phyloP scores from a whole-genome alignment of 1,140 invertebrate genomes.

The Phortica variegata region DNA sequence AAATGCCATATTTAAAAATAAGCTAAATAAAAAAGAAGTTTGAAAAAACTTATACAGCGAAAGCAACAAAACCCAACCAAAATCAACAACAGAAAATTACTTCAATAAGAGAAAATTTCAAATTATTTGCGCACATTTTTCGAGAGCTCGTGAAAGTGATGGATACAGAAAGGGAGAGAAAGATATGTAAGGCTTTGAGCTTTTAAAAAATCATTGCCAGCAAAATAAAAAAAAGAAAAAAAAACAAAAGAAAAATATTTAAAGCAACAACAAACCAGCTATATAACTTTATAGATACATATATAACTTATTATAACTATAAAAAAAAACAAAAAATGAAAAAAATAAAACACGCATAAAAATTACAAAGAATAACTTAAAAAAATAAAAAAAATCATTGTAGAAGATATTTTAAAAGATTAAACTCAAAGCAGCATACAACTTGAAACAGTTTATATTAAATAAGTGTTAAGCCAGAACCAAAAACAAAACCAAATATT shows the following conservation, averaged over 20 bases:
- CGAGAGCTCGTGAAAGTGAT: too few species aligned
- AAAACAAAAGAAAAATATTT: conserved; percentile 22
- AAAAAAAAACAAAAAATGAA: conserved; percentile 36
- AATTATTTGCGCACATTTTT: too few species aligned
- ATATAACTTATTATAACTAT: conserved; percentile 49
- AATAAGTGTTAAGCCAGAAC: conserved; percentile 41
- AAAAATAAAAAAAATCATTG: conserved; percentile 18
- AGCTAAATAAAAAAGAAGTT: too few species aligned
- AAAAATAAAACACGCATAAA: not conserved
- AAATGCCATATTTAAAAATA: not conserved
- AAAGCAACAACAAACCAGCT: too few species aligned
- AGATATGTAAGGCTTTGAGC: conserved; percentile 27
- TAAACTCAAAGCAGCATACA: conserved; percentile 3
- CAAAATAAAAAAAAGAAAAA: not conserved
- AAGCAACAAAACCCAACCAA: conserved; percentile 22
- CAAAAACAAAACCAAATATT: conserved; percentile 31
- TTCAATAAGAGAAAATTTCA: not conserved
- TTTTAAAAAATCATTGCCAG: conserved; percentile 8
- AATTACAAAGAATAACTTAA: not conserved
- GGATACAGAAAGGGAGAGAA: too few species aligned
- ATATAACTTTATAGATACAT: conserved; percentile 45
- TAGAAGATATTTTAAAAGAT: conserved; percentile 52
- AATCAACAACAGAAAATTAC: conserved; percentile 24
- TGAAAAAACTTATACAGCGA: conserved; percentile 46
- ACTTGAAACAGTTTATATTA: conserved; percentile 31